Evolutionary conservation across 2,797 vertebrate species (phyloP).

Genomic region (Balearica regulorum): DNA sequence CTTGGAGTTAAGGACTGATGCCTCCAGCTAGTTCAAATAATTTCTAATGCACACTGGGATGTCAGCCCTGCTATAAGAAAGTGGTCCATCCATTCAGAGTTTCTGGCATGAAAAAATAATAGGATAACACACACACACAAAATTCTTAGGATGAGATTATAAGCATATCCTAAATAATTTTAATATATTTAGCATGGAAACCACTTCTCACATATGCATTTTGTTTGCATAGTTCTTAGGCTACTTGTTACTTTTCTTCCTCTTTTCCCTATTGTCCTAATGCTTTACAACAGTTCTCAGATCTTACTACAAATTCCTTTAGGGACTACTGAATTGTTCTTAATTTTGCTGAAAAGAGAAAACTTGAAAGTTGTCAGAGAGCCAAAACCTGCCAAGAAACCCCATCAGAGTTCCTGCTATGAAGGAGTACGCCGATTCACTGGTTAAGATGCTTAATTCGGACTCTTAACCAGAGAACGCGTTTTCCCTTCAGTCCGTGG

Average conservation of each 20-base stretch:
- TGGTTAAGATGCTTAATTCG: background rate
- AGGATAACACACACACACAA: background rate
- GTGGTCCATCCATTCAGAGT: background rate
- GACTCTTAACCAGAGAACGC: background rate
- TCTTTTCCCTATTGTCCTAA: background rate
- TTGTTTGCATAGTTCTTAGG: background rate
- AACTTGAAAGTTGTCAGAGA: background rate
- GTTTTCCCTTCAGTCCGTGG: background rate
- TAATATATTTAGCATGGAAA: background rate
- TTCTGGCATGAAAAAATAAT: background rate
- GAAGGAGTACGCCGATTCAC: accelerated
- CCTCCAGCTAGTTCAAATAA: background rate
- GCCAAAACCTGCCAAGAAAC: background rate
- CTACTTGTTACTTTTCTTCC: background rate
- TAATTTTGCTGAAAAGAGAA: background rate
- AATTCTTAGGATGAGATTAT: background rate
- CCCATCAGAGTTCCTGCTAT: background rate
- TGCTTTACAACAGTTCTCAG: background rate
- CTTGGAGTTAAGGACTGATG: background rate
- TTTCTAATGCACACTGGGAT: background rate
- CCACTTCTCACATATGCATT: background rate
- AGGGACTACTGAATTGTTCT: background rate
- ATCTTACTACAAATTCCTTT: background rate
- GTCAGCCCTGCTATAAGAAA: background rate
- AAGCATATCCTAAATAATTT: background rate